Evolutionary conservation across 2,797 vertebrate species (phyloP), one percentile per base, ranked within the genome.

Genomic region (Oreortyx pictus): DNA sequence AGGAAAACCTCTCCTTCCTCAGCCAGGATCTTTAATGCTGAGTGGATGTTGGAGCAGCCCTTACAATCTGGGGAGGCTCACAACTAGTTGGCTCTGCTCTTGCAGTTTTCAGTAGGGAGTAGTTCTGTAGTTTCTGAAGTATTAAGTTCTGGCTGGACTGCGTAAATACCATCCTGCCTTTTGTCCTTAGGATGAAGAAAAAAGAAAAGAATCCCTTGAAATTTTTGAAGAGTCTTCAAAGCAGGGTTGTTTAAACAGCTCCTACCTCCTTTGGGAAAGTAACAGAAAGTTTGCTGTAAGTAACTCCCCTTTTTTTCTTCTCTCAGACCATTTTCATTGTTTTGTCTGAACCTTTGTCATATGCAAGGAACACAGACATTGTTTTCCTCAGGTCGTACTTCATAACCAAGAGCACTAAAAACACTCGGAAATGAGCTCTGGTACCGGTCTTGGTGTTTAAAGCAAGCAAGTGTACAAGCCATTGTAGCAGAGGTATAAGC

Each of bases 231-330:
- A 98, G 87, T 99, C 99, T 1, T 98, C 99, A 2, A 97, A 94
- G 76, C 98, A 98, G 24, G 99, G 99, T 43, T 99, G 98, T 92
- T 95, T 99, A 78, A 98, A 98, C 95, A 99, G 99, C 96, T 98
- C 99, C 3, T 99, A 98, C 96, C 97, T 99, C 92, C 95, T 99
- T 78, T 99, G 99, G 99, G 98, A 99, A 96, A 97, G 98, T 37
- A 98, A 98, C 87, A 97, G 97, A 52, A 98, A 94, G 94, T 93
- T 93, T 56, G 98, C 99, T 49, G 99, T 99, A 95, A 99, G 99
- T 98, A 64, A 20, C 74, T 54, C n/a, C 17, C 39, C 23, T 22
- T 15, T 15, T 4, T 4, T 3, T 39, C 7, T 10, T 33, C 74
- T 86, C 41, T 83, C 44, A 33, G 68, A 68, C 14, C 19, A 35